Base-by-base conservation (phyloP, 2,113 vertebrate genomes). In the Pseudopodoces humilis region DNA sequence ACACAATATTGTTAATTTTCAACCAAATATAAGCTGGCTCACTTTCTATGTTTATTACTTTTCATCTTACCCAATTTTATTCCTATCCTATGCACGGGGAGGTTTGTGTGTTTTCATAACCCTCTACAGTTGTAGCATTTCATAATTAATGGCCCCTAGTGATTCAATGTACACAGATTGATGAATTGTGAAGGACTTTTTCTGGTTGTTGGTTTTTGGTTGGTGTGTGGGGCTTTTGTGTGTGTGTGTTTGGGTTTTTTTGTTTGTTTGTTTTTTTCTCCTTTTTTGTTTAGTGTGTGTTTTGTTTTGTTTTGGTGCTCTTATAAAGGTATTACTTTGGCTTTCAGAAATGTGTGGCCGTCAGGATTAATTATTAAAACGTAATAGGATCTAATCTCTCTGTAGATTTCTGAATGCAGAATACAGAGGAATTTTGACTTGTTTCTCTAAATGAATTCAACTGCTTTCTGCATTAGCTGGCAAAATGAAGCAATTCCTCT, bases 291-390 rank as follows among this genome's bases (percentile, higher is more conserved):
- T 55, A 37, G 37, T n/a, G 43, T 43, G 43, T 43, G 43, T 43
- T 43, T 43, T 43, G 43, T 27, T 6, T 35, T 27, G 9, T 56
- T 74, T 74, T 81, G 19, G 6, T 62, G 52, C 39, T 55, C 19
- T 81, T 0, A 4, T 71, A n/a, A 41, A 49, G 68, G 24, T 56
- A 76, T 89, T 88, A 64, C n/a, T 75, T 85, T 65, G 53, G 14
- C 21, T 88, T 91, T 89, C 65, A 92, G 69, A 79, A 89, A 69
- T 18, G 2, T 53, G 49, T 85, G 49, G 10, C 18, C 20, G 82
- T 75, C 41, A 62, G 27, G 56, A 92, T 86, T 91, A 91, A 62
- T 69, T 81, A 89, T 69, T 94, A 53, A 94, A 79, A 56, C 60
- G 6, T 53, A 77, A 77, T 46, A 85, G 41, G 50, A 30, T 87